A percentile compares a stretch with the other conserved stretches of the same genome.
These are phyloP conservation scores for Rhabdophis nuchalis DNA, from an alignment of 2,797 vertebrate genomes.

Conservation along the genomic window DNA sequence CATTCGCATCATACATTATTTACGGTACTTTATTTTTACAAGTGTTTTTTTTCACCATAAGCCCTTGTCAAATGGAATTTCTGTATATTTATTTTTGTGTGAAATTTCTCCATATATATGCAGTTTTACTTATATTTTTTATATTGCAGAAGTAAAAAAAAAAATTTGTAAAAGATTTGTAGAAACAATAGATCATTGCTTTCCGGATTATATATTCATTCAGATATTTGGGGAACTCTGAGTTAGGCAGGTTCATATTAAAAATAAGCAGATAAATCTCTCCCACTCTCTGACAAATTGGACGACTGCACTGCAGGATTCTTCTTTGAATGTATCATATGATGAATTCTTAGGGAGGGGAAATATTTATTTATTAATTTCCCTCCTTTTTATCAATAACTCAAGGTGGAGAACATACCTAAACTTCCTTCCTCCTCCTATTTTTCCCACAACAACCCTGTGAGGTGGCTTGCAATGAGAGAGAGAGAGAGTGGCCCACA, in stretches of 20 bases:
- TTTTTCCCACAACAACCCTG: not conserved
- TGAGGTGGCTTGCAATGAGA: not conserved
- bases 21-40: not conserved
- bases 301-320: not conserved
- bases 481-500: not conserved
- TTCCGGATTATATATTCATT: not conserved
- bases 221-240: not conserved
- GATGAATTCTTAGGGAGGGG: not conserved
- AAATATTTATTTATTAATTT: not conserved
- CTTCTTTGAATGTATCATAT: not conserved
- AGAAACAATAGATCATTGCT: not conserved
- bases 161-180: not conserved
- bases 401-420: not conserved
- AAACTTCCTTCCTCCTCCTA: not conserved
- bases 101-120: not conserved
- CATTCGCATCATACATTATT: not conserved
- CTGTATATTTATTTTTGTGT: not conserved
- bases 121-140: not conserved
- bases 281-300: too few species aligned
- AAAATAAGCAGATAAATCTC: not conserved
- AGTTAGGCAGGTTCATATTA: not conserved
- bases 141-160: not conserved
- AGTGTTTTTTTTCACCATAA: not conserved
- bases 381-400: not conserved
- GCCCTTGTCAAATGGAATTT: not conserved